Conservation (phyloP, 2,797 vertebrate species). For the Chrysocyon brachyurus region DNA sequence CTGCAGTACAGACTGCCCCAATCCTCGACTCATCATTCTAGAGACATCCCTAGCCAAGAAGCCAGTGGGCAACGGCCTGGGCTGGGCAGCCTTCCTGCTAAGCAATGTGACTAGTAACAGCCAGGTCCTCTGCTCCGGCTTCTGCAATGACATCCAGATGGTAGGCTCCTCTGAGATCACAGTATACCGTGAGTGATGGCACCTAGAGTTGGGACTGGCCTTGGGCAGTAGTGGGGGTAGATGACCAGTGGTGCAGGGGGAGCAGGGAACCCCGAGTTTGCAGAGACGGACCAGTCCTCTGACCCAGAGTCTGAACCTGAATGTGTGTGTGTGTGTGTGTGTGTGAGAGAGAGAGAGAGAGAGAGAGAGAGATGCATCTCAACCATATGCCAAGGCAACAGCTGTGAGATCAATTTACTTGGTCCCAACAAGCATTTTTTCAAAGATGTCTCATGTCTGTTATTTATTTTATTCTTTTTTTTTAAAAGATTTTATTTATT, state of each 20-base stretch:
- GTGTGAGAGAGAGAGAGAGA: not conserved
- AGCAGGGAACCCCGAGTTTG: not conserved
- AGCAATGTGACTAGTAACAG: not conserved
- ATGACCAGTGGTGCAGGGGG: not conserved
- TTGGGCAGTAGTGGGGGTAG: not conserved
- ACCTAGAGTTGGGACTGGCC: not conserved
- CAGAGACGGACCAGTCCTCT: not conserved
- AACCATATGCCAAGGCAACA: not conserved
- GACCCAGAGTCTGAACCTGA: not conserved
- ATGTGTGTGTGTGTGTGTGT: not conserved
- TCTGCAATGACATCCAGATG: not conserved
- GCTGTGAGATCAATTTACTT: not conserved
- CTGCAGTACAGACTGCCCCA: constrained; percentile 59
- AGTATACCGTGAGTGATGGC: constrained; percentile 47
- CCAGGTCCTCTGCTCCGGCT: constrained; percentile 3
- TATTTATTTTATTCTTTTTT: not conserved
- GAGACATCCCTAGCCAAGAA: constrained; percentile 40
- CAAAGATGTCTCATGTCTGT: not conserved
- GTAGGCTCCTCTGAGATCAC: not conserved
- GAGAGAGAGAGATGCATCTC: not conserved
- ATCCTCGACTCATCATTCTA: not conserved
- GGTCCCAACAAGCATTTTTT: not conserved
- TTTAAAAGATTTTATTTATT: no score
- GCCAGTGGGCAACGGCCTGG: accelerated
- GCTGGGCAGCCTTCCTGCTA: constrained; percentile 69